Base-by-base conservation (phyloP, 2,888 invertebrate species). In the Griposia aprilina region DNA sequence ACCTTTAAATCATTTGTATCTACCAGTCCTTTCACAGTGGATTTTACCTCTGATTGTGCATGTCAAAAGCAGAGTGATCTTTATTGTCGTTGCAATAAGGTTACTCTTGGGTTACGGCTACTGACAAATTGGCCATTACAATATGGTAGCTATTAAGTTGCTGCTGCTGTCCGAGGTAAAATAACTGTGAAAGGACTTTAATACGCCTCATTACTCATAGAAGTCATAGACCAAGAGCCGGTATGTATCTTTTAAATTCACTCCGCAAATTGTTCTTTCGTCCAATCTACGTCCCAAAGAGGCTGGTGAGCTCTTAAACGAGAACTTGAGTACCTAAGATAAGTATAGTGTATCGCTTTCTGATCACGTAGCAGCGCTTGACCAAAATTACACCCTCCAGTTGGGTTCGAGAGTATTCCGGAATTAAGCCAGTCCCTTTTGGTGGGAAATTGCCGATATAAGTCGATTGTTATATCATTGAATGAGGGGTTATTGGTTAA, bases 291-390 rank as follows among this genome's bases (percentile, higher is more conserved):
- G 78, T 74, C 62, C 26, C 10, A 86, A 79, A 76, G 75, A 77
- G 66, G 66, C 30, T 48, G 70, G 57, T n/a, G 65, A 76, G 67
- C 75, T 78, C 80, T 83, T 80, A 74, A 80, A 66, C 69, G 72
- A 69, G 74, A 65, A 75, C 79, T 83, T 82, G 70, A 77, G 80
- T 67, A n/a, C n/a, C n/a, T n/a, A 73, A 72, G 79, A 72, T 81
- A 85, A 90, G 87, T 85, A 81, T 75, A 82, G 76, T 77, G 80
- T 91, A 92, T 91, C 89, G 89, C 79, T 92, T 80, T 87, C 92
- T 74, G 91, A 91, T 93, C 95, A 95, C 95, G 95, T 94, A 90
- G 84, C 70, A 86, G 68, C 89, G 88, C 93, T 93, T 91, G 85
- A 91, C 81, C 85, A 88, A 90, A 91, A 93, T 90, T 84, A 88